Conservation (phyloP, 1,140 invertebrate species). For the Helicoverpa zea region DNA sequence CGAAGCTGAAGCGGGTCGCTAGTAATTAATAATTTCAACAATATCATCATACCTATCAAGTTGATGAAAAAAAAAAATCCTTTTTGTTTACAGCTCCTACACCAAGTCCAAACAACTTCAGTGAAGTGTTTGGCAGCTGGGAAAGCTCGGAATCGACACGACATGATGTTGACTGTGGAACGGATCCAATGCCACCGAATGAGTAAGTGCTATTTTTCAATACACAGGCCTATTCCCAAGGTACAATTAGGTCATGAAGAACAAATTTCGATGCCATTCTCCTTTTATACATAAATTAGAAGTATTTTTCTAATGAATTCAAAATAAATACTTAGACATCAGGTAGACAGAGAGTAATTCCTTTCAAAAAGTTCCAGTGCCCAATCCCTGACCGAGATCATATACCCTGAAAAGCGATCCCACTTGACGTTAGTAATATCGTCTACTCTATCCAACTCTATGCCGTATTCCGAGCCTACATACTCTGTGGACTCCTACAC, state of each 20-base stretch:
- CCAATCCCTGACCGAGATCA: slow-evolving; percentile 67
- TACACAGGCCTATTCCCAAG: neutral
- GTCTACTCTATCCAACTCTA: slow-evolving; percentile 43
- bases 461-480: neutral
- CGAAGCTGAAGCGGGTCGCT: no score
- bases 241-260: no score
- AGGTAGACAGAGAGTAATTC: neutral
- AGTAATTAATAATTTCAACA: no score
- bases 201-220: neutral
- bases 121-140: slow-evolving; percentile 63
- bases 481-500: slow-evolving; percentile 43
- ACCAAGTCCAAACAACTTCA: slow-evolving; percentile 61
- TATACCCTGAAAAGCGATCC: slow-evolving; percentile 65
- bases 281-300: neutral
- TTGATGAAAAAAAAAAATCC: neutral
- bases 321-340: no score
- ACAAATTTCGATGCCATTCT: neutral
- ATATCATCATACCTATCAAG: no score
- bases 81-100: slow-evolving; percentile 59
- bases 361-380: slow-evolving; percentile 55
- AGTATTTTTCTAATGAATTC: no score
- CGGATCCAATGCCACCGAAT: neutral
- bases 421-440: slow-evolving; percentile 63
- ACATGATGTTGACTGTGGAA: slow-evolving; percentile 34
- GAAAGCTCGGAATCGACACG: slow-evolving; percentile 57